Percentiles rank a stretch among this genome's conserved stretches.
Conservation (phyloP, 2,113 vertebrate species). For the Haplotaxodon microlepis region DNA sequence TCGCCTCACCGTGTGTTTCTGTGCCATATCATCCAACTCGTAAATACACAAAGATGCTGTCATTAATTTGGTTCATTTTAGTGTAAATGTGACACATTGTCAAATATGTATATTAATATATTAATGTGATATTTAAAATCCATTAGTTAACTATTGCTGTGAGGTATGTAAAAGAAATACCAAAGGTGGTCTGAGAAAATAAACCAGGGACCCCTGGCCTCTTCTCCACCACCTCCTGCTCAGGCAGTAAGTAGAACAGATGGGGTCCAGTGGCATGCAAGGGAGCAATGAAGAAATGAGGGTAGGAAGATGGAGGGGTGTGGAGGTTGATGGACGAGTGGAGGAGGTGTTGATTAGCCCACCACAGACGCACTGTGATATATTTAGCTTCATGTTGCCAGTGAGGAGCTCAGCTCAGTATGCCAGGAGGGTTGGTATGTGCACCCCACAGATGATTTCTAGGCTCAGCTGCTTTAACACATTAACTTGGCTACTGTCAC, state of each 20-base stretch:
- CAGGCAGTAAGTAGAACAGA: conserved; percentile 57
- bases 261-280: conserved; percentile 43
- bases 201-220: conserved; percentile 6
- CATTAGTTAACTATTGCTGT: background rate
- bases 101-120: background rate
- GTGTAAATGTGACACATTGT: background rate
- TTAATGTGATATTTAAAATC: background rate
- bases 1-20: background rate
- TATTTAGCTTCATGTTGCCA: conserved; percentile 13
- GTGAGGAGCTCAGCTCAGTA: conserved; percentile 4
- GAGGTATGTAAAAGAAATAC: background rate
- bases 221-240: conserved; percentile 5
- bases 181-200: background rate
- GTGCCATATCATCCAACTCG: background rate
- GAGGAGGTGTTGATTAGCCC: conserved; percentile 50
- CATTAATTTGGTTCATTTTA: background rate
- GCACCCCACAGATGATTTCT: background rate
- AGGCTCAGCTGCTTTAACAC: background rate
- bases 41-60: background rate
- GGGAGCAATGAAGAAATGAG: conserved; percentile 27
- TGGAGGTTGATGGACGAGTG: background rate
- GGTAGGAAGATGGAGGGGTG: background rate
- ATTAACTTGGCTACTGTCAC: background rate
- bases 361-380: conserved; percentile 1
- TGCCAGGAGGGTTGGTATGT: background rate